Conservation (phyloP, 2,888 invertebrate genomes). For the Temnothorax ravouxi region DNA sequence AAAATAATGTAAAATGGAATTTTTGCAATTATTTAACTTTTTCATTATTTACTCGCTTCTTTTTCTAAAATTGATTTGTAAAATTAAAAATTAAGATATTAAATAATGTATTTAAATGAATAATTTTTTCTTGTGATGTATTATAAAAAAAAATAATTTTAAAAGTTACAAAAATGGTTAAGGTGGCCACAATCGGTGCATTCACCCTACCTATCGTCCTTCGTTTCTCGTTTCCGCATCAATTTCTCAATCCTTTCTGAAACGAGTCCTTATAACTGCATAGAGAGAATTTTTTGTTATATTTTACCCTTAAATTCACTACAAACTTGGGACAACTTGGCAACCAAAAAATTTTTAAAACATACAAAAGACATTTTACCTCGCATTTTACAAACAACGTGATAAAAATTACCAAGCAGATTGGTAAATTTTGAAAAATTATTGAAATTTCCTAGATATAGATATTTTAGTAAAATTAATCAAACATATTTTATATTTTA, state of each 20-base stretch:
- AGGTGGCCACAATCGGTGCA: slow-evolving; percentile 4
- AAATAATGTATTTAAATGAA: slow-evolving; percentile 2
- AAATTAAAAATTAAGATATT: slow-evolving; percentile 1
- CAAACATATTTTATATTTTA: too few relatives aligned
- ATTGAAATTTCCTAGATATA: too few relatives aligned
- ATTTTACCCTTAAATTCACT: too few relatives aligned
- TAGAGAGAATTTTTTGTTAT: too few relatives aligned
- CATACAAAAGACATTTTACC: too few relatives aligned
- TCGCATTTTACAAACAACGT: too few relatives aligned
- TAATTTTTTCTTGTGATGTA: slow-evolving; percentile 11
- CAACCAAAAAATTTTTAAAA: too few relatives aligned
- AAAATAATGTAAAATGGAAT: slow-evolving; percentile 9
- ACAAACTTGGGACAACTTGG: too few relatives aligned
- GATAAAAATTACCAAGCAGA: too few relatives aligned
- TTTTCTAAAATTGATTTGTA: background rate
- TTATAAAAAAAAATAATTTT: background rate
- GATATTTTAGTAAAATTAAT: too few relatives aligned
- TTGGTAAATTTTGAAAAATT: too few relatives aligned
- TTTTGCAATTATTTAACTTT: slow-evolving; percentile 16
- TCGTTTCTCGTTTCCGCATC: background rate
- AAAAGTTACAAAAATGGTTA: background rate
- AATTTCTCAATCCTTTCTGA: background rate
- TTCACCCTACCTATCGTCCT: too few relatives aligned
- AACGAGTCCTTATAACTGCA: background rate
- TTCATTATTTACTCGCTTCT: background rate